phyloP scores from a whole-genome alignment of 2,888 invertebrate genomes.

The Tromatobia lineatoria region DNA sequence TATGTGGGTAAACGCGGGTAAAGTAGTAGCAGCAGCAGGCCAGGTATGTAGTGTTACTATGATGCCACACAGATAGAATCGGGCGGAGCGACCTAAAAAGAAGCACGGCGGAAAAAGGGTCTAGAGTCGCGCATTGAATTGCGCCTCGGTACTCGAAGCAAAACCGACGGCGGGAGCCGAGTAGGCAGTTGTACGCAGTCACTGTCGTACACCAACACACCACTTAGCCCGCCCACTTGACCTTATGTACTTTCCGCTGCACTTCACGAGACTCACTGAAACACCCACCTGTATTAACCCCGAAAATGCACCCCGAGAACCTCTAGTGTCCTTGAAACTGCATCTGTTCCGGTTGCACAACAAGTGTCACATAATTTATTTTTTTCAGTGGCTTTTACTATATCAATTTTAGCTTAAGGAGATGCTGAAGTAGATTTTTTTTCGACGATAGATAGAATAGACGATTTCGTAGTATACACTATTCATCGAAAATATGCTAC shows the following conservation, averaged over 20 bases:
- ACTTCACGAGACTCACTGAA: slow-evolving; percentile 66
- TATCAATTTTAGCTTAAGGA: too few species aligned
- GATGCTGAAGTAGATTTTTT: too few species aligned
- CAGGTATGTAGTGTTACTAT: slow-evolving; percentile 20
- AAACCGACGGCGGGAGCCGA: slow-evolving; percentile 16
- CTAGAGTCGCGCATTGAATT: slow-evolving; percentile 56
- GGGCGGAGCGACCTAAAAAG: slow-evolving; percentile 53
- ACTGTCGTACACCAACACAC: slow-evolving; percentile 61
- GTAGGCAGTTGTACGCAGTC: slow-evolving; percentile 15
- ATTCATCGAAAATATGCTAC: too few species aligned
- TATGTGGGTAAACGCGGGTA: slow-evolving; percentile 4
- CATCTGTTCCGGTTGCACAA: slow-evolving; percentile 17
- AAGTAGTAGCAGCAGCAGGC: not conserved
- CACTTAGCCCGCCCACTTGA: slow-evolving; percentile 77
- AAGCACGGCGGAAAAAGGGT: slow-evolving; percentile 47
- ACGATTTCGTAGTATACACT: too few species aligned
- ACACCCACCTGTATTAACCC: slow-evolving; percentile 59
- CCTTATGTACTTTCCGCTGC: slow-evolving; percentile 73
- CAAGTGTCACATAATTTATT: not conserved
- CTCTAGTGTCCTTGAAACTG: slow-evolving; percentile 20
- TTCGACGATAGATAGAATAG: too few species aligned
- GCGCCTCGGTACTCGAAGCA: slow-evolving; percentile 53
- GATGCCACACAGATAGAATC: slow-evolving; percentile 67
- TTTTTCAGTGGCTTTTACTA: not conserved
- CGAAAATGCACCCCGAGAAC: not conserved